Evolutionary conservation across 2,113 vertebrate genomes (phyloP).

Genomic region (Platichthys flesus): DNA sequence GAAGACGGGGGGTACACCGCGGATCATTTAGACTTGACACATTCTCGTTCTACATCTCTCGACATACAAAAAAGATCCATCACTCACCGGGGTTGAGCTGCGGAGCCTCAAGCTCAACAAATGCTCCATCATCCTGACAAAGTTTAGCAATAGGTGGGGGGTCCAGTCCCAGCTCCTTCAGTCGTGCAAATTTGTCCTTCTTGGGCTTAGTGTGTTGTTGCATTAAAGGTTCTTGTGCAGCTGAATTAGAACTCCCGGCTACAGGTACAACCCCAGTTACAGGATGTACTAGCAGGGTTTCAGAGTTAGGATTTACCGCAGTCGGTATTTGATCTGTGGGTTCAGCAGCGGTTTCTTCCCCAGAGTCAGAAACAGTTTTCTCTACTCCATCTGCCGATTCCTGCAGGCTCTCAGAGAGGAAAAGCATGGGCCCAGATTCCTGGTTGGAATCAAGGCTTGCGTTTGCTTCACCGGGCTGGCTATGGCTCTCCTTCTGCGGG

Average conservation of each 20-base stretch:
- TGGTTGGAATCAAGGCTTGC: constrained; percentile 18
- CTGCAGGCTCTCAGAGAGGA: constrained; percentile 72
- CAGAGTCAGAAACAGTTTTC: not conserved
- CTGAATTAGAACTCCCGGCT: not conserved
- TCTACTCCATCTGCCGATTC: constrained; percentile 20
- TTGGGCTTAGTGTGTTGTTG: constrained; percentile 69
- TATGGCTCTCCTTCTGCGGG: constrained; percentile 50
- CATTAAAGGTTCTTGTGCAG: constrained; percentile 3
- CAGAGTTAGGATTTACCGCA: not conserved
- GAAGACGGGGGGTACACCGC: not conserved
- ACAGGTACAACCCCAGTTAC: constrained; percentile 5
- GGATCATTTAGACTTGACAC: not conserved
- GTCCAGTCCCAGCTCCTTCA: constrained; percentile 90
- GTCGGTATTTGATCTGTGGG: not conserved
- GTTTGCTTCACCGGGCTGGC: not conserved
- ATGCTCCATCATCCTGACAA: constrained; percentile 85
- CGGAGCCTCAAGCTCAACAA: constrained; percentile 89
- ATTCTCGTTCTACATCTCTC: not conserved
- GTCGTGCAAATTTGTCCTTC: constrained; percentile 85
- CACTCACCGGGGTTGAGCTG: constrained; percentile 86
- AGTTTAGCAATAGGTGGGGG: constrained; percentile 89
- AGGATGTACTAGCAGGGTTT: constrained; percentile 14
- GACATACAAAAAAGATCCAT: not conserved
- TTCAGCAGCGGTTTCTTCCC: not conserved
- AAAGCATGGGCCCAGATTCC: constrained; percentile 64